These are phyloP conservation scores for Trichomalopsis sarcophagae DNA, from an alignment of 1,140 invertebrate genomes.

Conservation along the genomic window DNA sequence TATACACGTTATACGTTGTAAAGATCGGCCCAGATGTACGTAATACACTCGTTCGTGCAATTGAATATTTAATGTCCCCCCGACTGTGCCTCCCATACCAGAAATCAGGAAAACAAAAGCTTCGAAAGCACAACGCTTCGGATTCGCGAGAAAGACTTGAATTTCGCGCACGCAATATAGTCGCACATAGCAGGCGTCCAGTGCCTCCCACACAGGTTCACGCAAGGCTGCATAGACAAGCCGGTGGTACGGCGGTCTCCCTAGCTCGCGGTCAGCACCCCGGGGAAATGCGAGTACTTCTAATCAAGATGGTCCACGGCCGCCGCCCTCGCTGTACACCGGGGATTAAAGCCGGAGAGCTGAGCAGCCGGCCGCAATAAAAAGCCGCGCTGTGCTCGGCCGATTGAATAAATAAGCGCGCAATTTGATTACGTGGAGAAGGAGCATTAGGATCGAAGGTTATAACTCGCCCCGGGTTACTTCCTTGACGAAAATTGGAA, in stretches of 20 bases:
- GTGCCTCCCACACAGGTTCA: too few relatives aligned
- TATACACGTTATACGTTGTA: too few relatives aligned
- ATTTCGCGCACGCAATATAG: not conserved
- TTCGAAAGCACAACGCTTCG: too few relatives aligned
- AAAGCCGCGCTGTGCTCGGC: not conserved
- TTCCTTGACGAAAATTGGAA: not conserved
- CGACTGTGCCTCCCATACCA: too few relatives aligned
- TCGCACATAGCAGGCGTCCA: too few relatives aligned
- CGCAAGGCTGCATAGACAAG: not conserved
- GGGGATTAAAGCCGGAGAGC: conserved; percentile 33
- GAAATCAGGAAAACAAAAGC: too few relatives aligned
- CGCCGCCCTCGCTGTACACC: conserved; percentile 1
- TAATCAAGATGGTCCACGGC: conserved; percentile 48
- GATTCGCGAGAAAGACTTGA: not conserved
- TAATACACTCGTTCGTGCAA: too few relatives aligned
- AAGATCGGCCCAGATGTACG: too few relatives aligned
- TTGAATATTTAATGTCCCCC: too few relatives aligned
- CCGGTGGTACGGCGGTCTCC: not conserved
- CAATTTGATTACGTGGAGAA: conserved; percentile 36
- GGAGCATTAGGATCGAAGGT: not conserved
- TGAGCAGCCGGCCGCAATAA: conserved; percentile 20
- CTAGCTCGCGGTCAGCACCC: conserved; percentile 48
- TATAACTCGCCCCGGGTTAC: not conserved
- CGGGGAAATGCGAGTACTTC: conserved; percentile 48
- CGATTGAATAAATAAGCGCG: conserved; percentile 31